Conservation (phyloP, 2,113 vertebrate species). For the Geococcyx californianus region DNA sequence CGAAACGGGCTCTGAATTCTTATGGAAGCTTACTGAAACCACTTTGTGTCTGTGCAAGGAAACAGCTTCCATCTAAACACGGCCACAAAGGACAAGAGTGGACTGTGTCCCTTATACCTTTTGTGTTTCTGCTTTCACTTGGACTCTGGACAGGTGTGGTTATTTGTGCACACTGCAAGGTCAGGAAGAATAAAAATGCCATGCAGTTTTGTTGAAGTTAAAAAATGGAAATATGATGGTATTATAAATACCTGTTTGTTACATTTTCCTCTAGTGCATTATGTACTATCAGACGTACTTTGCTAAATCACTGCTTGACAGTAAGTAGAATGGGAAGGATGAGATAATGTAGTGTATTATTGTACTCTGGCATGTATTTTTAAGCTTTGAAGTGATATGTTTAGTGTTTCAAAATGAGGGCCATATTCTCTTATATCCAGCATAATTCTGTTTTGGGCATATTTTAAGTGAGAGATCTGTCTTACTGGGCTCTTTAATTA, state of each 20-base stretch:
- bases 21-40: neutral
- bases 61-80: fast-evolving
- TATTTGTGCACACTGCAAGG: neutral
- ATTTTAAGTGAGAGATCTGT: constrained; percentile 40
- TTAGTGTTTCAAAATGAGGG: constrained; percentile 24
- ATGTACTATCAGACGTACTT: neutral
- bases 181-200: neutral
- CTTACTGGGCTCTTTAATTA: constrained; percentile 25
- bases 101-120: neutral
- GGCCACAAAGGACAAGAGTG: neutral
- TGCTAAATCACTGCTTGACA: neutral
- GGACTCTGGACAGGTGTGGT: neutral
- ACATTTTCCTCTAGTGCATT: neutral
- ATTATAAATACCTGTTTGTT: neutral
- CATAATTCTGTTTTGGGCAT: constrained; percentile 19
- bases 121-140: neutral
- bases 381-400: constrained; percentile 24
- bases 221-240: neutral
- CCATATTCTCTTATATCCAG: neutral
- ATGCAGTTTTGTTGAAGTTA: neutral
- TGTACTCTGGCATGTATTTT: constrained; percentile 24
- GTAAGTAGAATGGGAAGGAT: constrained; percentile 19
- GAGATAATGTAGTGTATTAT: constrained; percentile 13
- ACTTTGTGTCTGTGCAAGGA: neutral
- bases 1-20: neutral